Base-by-base conservation (phyloP, 2,888 invertebrate species). In the Palloptera scutellata region DNA sequence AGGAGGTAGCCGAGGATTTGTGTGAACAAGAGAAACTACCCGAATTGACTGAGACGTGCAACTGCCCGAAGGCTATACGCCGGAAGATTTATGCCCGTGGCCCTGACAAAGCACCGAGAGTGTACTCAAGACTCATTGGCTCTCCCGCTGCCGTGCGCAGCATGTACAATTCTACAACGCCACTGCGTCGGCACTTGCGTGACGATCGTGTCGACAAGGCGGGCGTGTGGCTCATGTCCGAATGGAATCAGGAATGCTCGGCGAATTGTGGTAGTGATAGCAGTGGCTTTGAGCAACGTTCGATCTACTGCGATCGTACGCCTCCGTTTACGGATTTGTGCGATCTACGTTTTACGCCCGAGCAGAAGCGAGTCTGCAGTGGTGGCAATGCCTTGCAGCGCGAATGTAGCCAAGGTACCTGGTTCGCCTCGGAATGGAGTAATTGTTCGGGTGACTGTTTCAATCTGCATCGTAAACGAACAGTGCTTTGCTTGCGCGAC, bases 371-470 rank as follows among this genome's bases (percentile, higher is more conserved):
- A 73, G 86, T 88, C 4, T 94, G 93, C 78, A 86, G 89, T 5
- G 61, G 58, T 1, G 20, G 48, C 10, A 66, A 19, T 19, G 42
- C 87, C 88, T 53, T 13, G 88, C 88, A 69, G 87, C 30, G 87
- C 70, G 88, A 87, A 77, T 94, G 91, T 83, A 89, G 86, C 75
- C 84, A 83, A 48, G 91, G 92, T 3, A 88, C 90, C 76, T 96
- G 96, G 96, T 95, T 94, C 80, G 88, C 90, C 42, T 92, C 94
- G 51, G 89, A 90, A 9, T 92, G 91, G 91, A 87, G 88, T 48
- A 75, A 85, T 51, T 81, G 81, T 61, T 73, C 74, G 1, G 81
- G 81, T 1, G 79, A 81, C 58, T 86, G 86, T 51, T 84, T 80
- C 53, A 79, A 76, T 64, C 65, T 80, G 45, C 72, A 77, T 17